phyloP scores from a whole-genome alignment of 2,797 vertebrate genomes.

The Octomys mimax region DNA sequence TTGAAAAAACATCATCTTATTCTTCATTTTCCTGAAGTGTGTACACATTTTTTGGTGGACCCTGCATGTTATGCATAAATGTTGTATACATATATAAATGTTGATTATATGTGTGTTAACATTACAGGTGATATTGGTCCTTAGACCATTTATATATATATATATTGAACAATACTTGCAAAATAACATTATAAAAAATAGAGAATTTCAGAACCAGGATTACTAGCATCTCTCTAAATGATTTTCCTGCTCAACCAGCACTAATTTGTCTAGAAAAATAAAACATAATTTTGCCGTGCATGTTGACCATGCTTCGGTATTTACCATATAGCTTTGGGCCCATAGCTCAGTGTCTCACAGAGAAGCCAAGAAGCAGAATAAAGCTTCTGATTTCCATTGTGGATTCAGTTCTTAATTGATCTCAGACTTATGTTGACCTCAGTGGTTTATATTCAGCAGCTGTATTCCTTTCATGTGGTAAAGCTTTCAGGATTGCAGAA shows the following conservation, averaged over 20 bases:
- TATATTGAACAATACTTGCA: not conserved
- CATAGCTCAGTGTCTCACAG: not conserved
- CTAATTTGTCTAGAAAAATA: slow-evolving; percentile 53
- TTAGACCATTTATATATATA: slow-evolving; percentile 37
- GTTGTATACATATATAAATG: not conserved
- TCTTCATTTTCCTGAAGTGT: not conserved
- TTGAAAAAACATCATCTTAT: not conserved
- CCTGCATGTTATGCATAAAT: not conserved
- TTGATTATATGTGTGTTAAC: not conserved
- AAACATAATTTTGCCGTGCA: not conserved
- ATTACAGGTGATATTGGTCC: slow-evolving; percentile 13
- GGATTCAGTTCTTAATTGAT: not conserved
- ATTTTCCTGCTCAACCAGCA: not conserved
- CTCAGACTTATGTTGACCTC: slow-evolving; percentile 22
- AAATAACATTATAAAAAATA: slow-evolving; percentile 4
- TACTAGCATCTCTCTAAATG: not conserved
- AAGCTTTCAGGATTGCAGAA: not conserved
- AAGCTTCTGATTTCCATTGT: slow-evolving; percentile 33
- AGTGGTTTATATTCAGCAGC: not conserved
- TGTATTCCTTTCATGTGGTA: not conserved
- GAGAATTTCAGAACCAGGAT: not conserved
- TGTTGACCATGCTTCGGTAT: not conserved
- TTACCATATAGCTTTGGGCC: not conserved
- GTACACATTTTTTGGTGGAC: not conserved
- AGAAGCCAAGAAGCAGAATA: not conserved